Conservation (phyloP, 2,113 vertebrate species). For the Scomber colias region DNA sequence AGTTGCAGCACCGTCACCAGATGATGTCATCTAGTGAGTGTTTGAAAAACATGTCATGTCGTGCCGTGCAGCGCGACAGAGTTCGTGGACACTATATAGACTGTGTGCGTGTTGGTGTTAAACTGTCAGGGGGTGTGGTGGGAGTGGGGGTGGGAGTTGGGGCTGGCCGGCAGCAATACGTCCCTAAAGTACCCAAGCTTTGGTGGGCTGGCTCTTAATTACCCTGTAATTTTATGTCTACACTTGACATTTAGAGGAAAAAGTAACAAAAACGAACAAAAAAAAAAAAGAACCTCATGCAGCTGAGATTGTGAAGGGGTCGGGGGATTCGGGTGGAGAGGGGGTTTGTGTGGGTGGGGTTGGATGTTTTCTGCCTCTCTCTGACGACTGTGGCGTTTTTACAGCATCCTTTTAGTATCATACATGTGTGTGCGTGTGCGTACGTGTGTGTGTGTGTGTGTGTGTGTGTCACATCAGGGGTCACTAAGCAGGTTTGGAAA, state of each 20-base stretch:
- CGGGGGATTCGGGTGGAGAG: constrained; percentile 8
- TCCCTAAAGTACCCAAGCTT: constrained; percentile 35
- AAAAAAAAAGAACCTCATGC: constrained; percentile 51
- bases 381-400: constrained; percentile 80
- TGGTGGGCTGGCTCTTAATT: constrained; percentile 8
- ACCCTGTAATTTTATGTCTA: constrained; percentile 42
- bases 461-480: constrained; percentile 26
- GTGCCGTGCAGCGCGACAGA: constrained; percentile 1
- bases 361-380: constrained; percentile 77
- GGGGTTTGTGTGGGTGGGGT: constrained; percentile 33
- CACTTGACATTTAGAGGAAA: constrained; percentile 52
- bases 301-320: constrained; percentile 78
- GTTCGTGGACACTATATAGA: constrained; percentile 50
- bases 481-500: constrained; percentile 22
- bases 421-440: constrained; percentile 48
- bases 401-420: constrained; percentile 42
- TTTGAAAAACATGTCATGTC: constrained; percentile 42
- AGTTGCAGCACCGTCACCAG: constrained; percentile 51
- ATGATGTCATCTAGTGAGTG: constrained; percentile 32
- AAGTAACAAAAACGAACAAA: constrained; percentile 36
- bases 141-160: too few species aligned
- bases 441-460: constrained; percentile 24
- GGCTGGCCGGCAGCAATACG: constrained; percentile 61
- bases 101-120: constrained; percentile 15
- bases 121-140: neutral